Percentiles rank a stretch among this genome's conserved stretches.
Conservation (phyloP, 2,888 invertebrate genomes). For the Adineta ricciae region DNA sequence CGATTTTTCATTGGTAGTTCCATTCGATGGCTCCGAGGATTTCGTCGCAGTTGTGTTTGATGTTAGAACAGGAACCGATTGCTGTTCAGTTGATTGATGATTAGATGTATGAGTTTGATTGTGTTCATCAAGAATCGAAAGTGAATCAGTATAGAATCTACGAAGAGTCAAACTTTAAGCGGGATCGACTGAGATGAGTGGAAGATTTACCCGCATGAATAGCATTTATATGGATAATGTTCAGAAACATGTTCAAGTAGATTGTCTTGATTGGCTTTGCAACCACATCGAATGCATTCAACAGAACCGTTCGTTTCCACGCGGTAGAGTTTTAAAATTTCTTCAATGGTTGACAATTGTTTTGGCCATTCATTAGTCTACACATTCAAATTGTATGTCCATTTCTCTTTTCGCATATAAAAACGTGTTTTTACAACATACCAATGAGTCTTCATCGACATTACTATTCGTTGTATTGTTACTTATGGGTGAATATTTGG, state of each 20-base stretch:
- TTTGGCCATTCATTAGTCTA: not conserved
- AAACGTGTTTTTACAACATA: not conserved
- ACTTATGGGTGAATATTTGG: not conserved
- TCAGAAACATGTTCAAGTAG: slow-evolving; percentile 10
- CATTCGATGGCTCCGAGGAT: not conserved
- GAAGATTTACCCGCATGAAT: not conserved
- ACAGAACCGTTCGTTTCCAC: not conserved
- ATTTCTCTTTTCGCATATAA: not conserved
- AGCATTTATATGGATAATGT: slow-evolving; percentile 22
- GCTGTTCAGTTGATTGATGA: not conserved
- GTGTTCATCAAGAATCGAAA: not conserved
- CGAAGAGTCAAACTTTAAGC: not conserved
- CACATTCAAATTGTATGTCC: not conserved
- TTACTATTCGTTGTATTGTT: not conserved
- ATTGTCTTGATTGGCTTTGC: not conserved
- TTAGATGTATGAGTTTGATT: not conserved
- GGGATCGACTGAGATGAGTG: not conserved
- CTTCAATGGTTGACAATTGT: slow-evolving; percentile 1
- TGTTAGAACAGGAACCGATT: not conserved
- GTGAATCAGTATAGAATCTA: not conserved
- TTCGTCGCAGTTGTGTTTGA: not conserved
- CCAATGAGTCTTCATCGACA: not conserved
- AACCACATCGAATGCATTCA: slow-evolving; percentile 1
- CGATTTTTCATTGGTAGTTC: not conserved
- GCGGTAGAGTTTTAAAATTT: not conserved